Conservation (phyloP, 2,797 vertebrate species). For the Myotis findleyi region DNA sequence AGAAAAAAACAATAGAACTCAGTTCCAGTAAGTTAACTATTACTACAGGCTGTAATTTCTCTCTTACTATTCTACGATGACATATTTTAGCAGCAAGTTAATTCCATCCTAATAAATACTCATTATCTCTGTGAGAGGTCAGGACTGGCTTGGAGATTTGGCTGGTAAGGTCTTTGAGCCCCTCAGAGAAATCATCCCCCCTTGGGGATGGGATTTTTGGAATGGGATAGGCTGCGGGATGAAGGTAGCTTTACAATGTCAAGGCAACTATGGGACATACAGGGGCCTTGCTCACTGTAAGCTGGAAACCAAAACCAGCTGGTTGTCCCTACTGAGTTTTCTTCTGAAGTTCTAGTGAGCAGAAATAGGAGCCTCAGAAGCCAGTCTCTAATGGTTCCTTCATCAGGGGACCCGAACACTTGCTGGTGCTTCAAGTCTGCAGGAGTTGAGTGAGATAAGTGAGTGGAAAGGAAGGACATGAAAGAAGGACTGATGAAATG, state of each 20-base stretch:
- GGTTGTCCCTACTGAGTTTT: neutral
- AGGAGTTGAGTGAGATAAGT: neutral
- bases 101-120: slow-evolving; percentile 40
- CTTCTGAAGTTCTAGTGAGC: neutral
- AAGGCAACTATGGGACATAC: neutral
- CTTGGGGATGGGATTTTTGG: neutral
- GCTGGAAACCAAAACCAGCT: slow-evolving; percentile 49
- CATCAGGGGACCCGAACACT: neutral
- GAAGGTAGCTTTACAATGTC: slow-evolving; percentile 41
- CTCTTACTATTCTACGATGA: slow-evolving; percentile 3
- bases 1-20: slow-evolving; percentile 48
- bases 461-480: neutral
- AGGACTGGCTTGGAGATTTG: neutral
- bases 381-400: neutral
- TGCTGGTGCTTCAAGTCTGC: neutral
- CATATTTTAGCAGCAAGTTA: slow-evolving; percentile 1
- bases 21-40: neutral
- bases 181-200: neutral
- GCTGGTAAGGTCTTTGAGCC: neutral
- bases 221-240: neutral
- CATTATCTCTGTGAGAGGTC: slow-evolving; percentile 45
- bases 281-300: neutral
- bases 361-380: neutral
- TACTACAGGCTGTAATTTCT: slow-evolving; percentile 17
- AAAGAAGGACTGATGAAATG: neutral